Evolutionary conservation across 37 sponge, comb jelly and placozoan genomes (phyloP), one percentile per base, ranked within the genome.

Genomic region (Halisarca cf. caerulea): DNA sequence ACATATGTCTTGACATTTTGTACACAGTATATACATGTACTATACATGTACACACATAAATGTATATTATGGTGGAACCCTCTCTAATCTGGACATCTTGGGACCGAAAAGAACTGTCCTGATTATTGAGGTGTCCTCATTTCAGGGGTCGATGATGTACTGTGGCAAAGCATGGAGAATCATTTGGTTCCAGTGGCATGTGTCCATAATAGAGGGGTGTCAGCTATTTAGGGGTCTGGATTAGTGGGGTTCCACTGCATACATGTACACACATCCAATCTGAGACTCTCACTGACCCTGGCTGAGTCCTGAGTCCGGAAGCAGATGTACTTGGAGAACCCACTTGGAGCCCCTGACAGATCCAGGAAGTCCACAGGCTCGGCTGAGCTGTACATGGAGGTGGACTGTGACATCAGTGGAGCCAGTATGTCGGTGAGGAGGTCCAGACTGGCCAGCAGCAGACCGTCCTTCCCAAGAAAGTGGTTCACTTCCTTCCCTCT

Each of bases 271-370:
- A 47, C 11, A 14, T 6, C 6, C 11, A 47, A 47, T 30, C 4
- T 5, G 55, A 42, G 80, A 15, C 14, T 37, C 55, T n/a, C 32
- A 45, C 42, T 8, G 32, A 89, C 90, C 82, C 82, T 90, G 32
- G 78, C 83, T 36, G 82, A 25, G 28, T 82, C 64, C 70, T 90
- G 82, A 23, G 66, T 88, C 66, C 60, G 85, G 90, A 90, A 94
- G 90, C 88, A 87, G 83, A 94, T 68, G 66, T 94, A 94, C 78
- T 90, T 88, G 14, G 91, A 82, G 83, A 88, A 94, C 6, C 88
- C 89, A 80, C 94, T 94, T 11, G 94, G 94, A 73, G 85, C 94
- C 18, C 91, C 91, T 55, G 86, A 85, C 39, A 94, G 86, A 57
- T 94, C 94, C 44, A 94, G 80, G 44, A 90, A 88, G 59, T 57